Conservation (phyloP, 2,113 vertebrate genomes). For the Sander lucioperca region DNA sequence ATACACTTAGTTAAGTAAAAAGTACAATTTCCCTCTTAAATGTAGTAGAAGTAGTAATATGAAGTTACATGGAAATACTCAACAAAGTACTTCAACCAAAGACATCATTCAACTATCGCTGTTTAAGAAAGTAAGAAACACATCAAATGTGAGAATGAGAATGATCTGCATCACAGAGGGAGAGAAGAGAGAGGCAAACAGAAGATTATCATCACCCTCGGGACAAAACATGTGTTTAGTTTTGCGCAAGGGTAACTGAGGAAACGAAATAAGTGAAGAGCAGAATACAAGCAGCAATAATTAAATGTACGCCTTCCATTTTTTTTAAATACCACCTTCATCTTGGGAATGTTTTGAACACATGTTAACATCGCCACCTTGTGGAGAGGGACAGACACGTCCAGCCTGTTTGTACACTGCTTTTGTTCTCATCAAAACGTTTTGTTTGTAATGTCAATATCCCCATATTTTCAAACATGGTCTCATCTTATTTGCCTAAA, state of each 20-base stretch:
- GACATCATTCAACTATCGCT: not conserved
- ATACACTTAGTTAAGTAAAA: not conserved
- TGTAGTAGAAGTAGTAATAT: not conserved
- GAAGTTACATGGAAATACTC: not conserved
- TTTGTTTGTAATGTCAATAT: not conserved
- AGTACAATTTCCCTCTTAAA: not conserved
- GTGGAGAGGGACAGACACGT: slow-evolving; percentile 30
- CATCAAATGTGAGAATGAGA: too few species aligned
- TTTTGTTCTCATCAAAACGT: slow-evolving; percentile 28
- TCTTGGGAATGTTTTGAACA: not conserved
- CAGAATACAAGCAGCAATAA: not conserved
- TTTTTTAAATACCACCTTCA: not conserved
- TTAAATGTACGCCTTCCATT: not conserved
- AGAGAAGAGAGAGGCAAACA: not conserved
- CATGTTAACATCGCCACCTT: slow-evolving; percentile 45
- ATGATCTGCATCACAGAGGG: not conserved
- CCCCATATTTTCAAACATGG: not conserved
- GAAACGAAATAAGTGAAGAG: not conserved
- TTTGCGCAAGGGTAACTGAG: not conserved
- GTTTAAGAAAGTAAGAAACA: not conserved
- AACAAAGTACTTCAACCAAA: not conserved
- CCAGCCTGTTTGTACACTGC: not conserved
- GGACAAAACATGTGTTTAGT: not conserved
- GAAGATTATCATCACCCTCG: not conserved
- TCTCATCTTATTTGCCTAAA: not conserved